Percentiles rank a stretch among this genome's conserved stretches.
Evolutionary conservation across 2,888 invertebrate genomes (phyloP).

Genomic region (Amphimallon solstitiale): DNA sequence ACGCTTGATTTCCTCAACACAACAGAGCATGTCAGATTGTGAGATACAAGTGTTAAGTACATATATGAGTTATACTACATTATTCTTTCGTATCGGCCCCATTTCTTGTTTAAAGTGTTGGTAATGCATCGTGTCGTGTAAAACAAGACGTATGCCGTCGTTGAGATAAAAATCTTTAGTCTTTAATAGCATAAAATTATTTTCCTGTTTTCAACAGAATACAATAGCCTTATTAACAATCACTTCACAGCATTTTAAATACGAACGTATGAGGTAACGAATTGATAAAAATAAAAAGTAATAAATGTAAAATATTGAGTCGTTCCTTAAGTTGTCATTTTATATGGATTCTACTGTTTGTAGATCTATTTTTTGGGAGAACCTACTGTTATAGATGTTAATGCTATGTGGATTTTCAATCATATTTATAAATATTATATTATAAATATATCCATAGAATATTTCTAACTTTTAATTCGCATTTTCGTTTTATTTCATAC

Average conservation of each 20-base stretch:
- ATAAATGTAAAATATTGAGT: not conserved
- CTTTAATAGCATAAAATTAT: conserved; percentile 18
- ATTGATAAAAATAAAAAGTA: not conserved
- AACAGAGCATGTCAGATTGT: conserved; percentile 28
- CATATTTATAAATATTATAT: too few relatives aligned
- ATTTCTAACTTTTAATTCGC: too few relatives aligned
- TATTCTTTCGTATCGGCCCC: conserved; percentile 17
- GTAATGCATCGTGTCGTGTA: conserved; percentile 33
- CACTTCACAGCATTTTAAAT: not conserved
- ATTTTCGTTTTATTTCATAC: too few relatives aligned
- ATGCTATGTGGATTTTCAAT: too few relatives aligned
- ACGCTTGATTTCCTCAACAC: conserved; percentile 31
- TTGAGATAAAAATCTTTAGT: conserved; percentile 32
- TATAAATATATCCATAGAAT: too few relatives aligned
- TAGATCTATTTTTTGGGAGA: too few relatives aligned
- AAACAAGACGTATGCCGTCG: conserved; percentile 34
- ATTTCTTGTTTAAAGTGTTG: conserved; percentile 19
- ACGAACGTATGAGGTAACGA: not conserved
- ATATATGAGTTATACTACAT: conserved; percentile 21
- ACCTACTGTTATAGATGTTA: too few relatives aligned
- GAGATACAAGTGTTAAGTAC: conserved; percentile 24
- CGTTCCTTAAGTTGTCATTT: too few relatives aligned
- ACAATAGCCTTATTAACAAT: conserved; percentile 13
- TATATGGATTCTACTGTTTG: too few relatives aligned
- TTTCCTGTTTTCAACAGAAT: conserved; percentile 3